These are phyloP conservation scores for Tyrophagus putrescentiae DNA, from an alignment of 1,140 invertebrate genomes.

Conservation along the genomic window DNA sequence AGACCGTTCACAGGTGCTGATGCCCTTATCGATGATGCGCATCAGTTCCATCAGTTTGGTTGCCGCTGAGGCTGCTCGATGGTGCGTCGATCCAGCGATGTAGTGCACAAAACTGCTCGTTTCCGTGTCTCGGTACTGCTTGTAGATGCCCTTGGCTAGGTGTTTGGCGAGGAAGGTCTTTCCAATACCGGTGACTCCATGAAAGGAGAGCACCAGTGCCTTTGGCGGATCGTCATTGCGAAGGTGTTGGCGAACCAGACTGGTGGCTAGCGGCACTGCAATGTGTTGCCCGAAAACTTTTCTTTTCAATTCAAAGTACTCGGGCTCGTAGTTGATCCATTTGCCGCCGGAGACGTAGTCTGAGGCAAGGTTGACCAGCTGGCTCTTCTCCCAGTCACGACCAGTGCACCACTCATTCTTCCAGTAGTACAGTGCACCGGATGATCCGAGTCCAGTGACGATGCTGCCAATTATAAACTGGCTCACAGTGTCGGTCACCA, in stretches of 20 bases:
- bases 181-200: conserved; percentile 63
- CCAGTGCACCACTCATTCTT: too few relatives aligned
- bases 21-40: conserved; percentile 42
- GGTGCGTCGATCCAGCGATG: conserved; percentile 57
- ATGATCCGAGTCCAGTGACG: too few relatives aligned
- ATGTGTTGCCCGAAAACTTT: conserved; percentile 37
- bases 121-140: conserved; percentile 40
- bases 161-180: conserved; percentile 73
- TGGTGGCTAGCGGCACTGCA: conserved; percentile 29
- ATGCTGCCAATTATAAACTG: too few relatives aligned
- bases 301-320: too few relatives aligned
- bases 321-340: too few relatives aligned
- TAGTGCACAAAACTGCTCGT: conserved; percentile 63
- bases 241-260: conserved; percentile 31
- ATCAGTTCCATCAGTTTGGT: conserved; percentile 42
- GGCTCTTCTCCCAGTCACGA: too few relatives aligned
- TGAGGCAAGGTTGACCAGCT: too few relatives aligned
- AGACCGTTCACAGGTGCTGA: conserved; percentile 52
- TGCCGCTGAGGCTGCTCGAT: conserved; percentile 47
- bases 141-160: conserved; percentile 58
- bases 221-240: conserved; percentile 32
- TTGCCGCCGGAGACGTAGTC: too few relatives aligned
- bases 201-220: conserved; percentile 38
- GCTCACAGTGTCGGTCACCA: too few relatives aligned
- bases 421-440: too few relatives aligned